phyloP scores from a whole-genome alignment of 2,113 vertebrate species.

The Scatophagus argus region DNA sequence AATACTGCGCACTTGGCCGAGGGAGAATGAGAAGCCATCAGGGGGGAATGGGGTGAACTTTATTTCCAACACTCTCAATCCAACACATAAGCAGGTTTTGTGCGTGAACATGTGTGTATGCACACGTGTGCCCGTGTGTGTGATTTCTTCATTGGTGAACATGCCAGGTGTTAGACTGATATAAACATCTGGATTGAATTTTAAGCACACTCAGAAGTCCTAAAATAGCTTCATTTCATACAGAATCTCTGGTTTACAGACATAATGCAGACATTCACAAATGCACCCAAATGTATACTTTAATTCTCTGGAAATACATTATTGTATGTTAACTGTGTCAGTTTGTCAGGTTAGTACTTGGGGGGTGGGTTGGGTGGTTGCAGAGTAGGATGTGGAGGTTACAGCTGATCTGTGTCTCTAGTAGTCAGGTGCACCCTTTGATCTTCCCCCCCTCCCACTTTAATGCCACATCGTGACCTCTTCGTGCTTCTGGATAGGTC shows the following conservation, averaged over 20 bases:
- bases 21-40: constrained; percentile 54
- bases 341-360: neutral
- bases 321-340: neutral
- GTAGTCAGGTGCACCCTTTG: constrained; percentile 6
- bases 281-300: neutral
- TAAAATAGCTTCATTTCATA: no score
- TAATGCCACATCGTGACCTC: constrained; percentile 12
- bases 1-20: constrained; percentile 63
- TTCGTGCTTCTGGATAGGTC: constrained; percentile 15
- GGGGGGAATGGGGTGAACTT: constrained; percentile 56
- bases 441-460: constrained; percentile 9
- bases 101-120: neutral
- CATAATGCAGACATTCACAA: neutral
- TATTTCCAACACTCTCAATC: constrained; percentile 52
- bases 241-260: no score
- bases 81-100: constrained; percentile 37
- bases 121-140: neutral
- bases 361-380: neutral
- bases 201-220: no score
- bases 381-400: constrained; percentile 4
- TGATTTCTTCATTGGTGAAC: constrained; percentile 18
- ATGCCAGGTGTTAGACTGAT: constrained; percentile 23
- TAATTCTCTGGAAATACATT: neutral
- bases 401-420: neutral
- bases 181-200: constrained; percentile 47